Evolutionary conservation across 2,113 vertebrate species (phyloP).

Genomic region (Hippocampus comes): DNA sequence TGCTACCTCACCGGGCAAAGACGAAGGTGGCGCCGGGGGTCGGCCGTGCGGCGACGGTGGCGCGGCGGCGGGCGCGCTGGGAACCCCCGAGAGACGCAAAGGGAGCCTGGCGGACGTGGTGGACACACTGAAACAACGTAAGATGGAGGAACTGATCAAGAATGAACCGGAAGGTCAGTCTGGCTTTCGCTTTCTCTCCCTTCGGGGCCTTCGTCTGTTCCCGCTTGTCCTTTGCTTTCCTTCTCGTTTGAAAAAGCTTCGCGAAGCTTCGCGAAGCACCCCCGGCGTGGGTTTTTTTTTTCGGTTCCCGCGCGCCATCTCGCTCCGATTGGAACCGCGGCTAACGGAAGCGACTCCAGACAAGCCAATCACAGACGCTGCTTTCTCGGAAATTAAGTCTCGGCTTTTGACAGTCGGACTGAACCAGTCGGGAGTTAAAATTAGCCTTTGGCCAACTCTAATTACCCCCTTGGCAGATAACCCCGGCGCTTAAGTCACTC

Average conservation of each 20-base stretch:
- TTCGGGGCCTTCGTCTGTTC: neutral
- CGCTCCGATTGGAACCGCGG: neutral
- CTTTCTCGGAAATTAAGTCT: constrained; percentile 37
- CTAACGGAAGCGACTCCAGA: neutral
- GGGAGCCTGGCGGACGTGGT: constrained; percentile 97
- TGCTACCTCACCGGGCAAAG: constrained; percentile 98
- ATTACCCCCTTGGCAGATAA: constrained; percentile 40
- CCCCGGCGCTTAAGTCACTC: constrained; percentile 30
- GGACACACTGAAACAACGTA: constrained; percentile 96
- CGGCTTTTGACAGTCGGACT: constrained; percentile 34
- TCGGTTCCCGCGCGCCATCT: neutral
- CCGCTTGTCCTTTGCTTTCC: too few species aligned
- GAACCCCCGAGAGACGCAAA: constrained; percentile 94
- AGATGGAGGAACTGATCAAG: constrained; percentile 99
- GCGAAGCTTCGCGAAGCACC: neutral
- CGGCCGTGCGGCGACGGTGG: constrained; percentile 84
- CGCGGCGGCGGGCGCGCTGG: constrained; percentile 77
- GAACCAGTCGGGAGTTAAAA: constrained; percentile 43
- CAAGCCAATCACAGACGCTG: constrained; percentile 19
- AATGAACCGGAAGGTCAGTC: constrained; percentile 97
- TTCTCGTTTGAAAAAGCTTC: too few species aligned
- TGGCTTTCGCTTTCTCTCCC: constrained; percentile 7
- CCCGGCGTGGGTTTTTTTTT: neutral
- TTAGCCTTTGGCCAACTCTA: constrained; percentile 42
- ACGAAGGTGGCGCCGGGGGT: constrained; percentile 78